A percentile compares a stretch with the other conserved stretches of the same genome.
Conservation (phyloP, 2,888 invertebrate species). For the Chloroclystis v-ata region DNA sequence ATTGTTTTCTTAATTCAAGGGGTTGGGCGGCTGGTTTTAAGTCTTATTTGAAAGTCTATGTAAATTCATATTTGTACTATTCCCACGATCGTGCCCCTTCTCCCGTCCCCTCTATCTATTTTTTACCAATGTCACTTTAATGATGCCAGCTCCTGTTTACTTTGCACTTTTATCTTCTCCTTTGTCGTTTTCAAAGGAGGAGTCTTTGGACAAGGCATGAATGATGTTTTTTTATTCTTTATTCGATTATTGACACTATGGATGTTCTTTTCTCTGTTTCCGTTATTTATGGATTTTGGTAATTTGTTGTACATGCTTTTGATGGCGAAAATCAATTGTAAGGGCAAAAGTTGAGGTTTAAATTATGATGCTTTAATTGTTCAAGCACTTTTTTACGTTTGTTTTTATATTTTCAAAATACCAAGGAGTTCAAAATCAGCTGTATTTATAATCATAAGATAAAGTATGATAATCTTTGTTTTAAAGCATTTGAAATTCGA, state of each 20-base stretch:
- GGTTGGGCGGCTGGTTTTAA: background rate
- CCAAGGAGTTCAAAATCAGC: too few species aligned
- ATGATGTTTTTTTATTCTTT: slow-evolving; percentile 41
- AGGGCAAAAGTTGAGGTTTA: background rate
- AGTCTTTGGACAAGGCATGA: slow-evolving; percentile 64
- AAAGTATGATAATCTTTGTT: too few species aligned
- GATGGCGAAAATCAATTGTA: slow-evolving; percentile 5
- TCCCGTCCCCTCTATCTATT: slow-evolving; percentile 35
- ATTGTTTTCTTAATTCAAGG: too few species aligned
- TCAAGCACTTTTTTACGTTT: background rate
- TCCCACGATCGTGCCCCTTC: slow-evolving; percentile 31
- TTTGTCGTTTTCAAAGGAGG: slow-evolving; percentile 56
- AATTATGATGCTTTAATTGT: background rate
- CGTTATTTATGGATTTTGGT: slow-evolving; percentile 22
- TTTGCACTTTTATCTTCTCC: slow-evolving; percentile 62
- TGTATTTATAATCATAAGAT: too few species aligned
- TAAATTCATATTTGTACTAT: slow-evolving; percentile 20
- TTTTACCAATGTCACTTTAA: slow-evolving; percentile 66
- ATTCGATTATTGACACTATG: slow-evolving; percentile 41
- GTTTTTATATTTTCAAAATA: too few species aligned
- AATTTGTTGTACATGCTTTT: slow-evolving; percentile 26
- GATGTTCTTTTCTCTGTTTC: slow-evolving; percentile 30
- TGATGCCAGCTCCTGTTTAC: slow-evolving; percentile 65
- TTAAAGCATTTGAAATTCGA: background rate
- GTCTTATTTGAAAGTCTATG: slow-evolving; percentile 17